Conservation (phyloP, 2,113 vertebrate genomes). For the Ophiodon elongatus region DNA sequence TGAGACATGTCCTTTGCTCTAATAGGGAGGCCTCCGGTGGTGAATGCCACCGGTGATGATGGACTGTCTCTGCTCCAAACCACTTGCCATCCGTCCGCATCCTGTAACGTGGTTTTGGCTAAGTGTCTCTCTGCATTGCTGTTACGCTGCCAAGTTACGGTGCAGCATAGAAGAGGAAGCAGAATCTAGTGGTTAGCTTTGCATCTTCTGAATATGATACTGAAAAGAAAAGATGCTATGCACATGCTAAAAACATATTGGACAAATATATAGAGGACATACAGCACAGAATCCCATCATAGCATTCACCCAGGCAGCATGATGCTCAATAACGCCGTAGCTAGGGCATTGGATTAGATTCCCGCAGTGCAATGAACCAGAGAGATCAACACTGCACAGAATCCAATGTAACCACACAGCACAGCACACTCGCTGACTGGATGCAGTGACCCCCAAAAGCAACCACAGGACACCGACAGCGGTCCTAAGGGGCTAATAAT, state of each 20-base stretch:
- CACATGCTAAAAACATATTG: background rate
- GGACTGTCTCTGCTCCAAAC: constrained; percentile 47
- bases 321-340: background rate
- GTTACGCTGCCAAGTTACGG: background rate
- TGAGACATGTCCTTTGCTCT: constrained; percentile 54
- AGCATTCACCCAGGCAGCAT: constrained; percentile 15
- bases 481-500: constrained; percentile 39
- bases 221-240: background rate
- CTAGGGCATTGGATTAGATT: constrained; percentile 1
- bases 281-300: background rate
- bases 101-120: constrained; percentile 31
- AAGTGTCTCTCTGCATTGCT: constrained; percentile 30
- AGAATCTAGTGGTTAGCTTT: background rate
- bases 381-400: constrained; percentile 6
- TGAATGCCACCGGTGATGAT: constrained; percentile 36
- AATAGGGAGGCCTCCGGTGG: constrained; percentile 47
- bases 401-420: constrained; percentile 32
- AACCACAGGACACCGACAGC: constrained; percentile 1
- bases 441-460: constrained; percentile 31
- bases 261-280: background rate
- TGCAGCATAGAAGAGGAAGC: constrained; percentile 19
- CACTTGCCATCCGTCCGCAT: constrained; percentile 35
- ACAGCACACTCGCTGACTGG: constrained; percentile 1
- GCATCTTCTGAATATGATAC: background rate
- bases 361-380: constrained; percentile 10